Evolutionary conservation across 2,113 vertebrate genomes (phyloP).

Genomic region (Scophthalmus maximus): DNA sequence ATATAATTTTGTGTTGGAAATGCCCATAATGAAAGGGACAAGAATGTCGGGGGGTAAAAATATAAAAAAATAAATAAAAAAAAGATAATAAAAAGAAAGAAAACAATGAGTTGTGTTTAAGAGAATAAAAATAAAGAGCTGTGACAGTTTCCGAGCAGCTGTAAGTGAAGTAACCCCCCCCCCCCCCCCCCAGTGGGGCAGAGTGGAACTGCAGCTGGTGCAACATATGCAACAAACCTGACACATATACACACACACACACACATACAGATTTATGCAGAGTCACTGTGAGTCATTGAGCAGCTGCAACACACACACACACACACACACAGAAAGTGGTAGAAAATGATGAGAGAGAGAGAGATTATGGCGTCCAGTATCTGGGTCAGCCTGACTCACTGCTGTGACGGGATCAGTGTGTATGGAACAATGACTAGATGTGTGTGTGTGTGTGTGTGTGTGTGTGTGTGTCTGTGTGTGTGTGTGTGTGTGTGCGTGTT

Average conservation of each 20-base stretch:
- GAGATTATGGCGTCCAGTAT: background rate
- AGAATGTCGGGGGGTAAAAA: too few relatives aligned
- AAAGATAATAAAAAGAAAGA: too few relatives aligned
- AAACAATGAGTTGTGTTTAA: too few relatives aligned
- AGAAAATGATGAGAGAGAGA: background rate
- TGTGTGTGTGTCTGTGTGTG: constrained; percentile 6
- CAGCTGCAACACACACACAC: background rate
- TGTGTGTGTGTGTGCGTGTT: constrained; percentile 19
- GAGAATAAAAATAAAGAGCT: background rate
- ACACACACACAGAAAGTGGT: background rate
- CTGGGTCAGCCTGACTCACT: constrained; percentile 54
- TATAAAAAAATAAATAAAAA: too few relatives aligned
- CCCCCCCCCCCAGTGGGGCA: constrained; percentile 45
- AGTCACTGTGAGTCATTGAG: constrained; percentile 61
- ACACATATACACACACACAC: background rate
- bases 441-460: background rate
- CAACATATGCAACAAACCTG: constrained; percentile 54
- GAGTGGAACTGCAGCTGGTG: constrained; percentile 45
- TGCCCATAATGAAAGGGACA: too few relatives aligned
- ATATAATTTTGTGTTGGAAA: too few relatives aligned
- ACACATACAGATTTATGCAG: constrained; percentile 33
- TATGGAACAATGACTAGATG: constrained; percentile 6
- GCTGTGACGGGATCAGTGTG: background rate
- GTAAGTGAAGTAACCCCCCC: too few relatives aligned
- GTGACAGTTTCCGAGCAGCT: background rate